These are phyloP conservation scores for Gobio gobio DNA, from an alignment of 2,113 vertebrate genomes.

Conservation along the genomic window DNA sequence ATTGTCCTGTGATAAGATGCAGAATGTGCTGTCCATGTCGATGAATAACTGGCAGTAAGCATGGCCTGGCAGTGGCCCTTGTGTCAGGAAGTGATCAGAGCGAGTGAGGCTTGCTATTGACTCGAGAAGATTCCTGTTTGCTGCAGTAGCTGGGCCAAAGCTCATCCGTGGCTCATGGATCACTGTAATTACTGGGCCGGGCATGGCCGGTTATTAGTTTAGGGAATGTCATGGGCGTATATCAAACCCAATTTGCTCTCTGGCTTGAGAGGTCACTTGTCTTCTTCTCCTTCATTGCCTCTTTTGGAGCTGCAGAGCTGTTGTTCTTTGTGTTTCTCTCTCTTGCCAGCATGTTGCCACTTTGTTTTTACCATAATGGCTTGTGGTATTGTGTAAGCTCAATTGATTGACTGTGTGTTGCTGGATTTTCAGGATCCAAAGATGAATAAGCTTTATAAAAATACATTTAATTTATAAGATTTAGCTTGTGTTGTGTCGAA, in stretches of 20 bases:
- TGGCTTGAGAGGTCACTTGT: slow-evolving; percentile 67
- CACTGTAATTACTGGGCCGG: slow-evolving; percentile 75
- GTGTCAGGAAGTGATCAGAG: slow-evolving; percentile 46
- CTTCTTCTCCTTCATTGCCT: slow-evolving; percentile 60
- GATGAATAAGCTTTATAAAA: neutral
- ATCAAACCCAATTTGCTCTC: slow-evolving; percentile 78
- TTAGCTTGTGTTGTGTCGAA: neutral
- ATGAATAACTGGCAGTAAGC: slow-evolving; percentile 52
- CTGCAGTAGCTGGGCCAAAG: slow-evolving; percentile 34
- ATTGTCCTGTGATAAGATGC: slow-evolving; percentile 46
- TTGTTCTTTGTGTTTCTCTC: slow-evolving; percentile 17
- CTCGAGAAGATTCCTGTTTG: slow-evolving; percentile 46
- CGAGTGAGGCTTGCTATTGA: slow-evolving; percentile 39
- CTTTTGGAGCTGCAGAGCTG: slow-evolving; percentile 33
- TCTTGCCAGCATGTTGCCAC: neutral
- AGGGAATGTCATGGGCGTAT: slow-evolving; percentile 81
- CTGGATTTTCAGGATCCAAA: neutral
- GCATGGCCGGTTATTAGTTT: slow-evolving; percentile 80
- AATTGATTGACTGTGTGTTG: neutral
- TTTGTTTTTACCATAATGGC: neutral
- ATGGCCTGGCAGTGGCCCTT: slow-evolving; percentile 46
- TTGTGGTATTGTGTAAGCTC: neutral
- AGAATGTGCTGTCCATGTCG: slow-evolving; percentile 49
- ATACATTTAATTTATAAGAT: neutral
- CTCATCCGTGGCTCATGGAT: slow-evolving; percentile 65